Base-by-base conservation (phyloP, 30 jellyfish, hydroid and myxozoan species). In the Aurelia aurita complex sp. Pacific region DNA sequence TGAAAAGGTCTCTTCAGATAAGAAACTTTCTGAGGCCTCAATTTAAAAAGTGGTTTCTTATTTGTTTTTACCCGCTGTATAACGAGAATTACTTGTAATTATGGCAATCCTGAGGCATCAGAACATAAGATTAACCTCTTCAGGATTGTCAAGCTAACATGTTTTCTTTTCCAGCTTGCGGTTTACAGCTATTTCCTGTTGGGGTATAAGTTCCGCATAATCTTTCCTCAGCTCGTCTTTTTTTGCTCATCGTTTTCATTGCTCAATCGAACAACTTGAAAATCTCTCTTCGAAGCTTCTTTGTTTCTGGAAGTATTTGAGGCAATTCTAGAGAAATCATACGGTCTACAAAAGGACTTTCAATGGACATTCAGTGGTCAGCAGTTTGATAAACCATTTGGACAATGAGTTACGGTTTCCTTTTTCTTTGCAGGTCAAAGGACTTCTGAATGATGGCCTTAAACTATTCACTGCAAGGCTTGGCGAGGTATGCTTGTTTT, bases 391-490 rank as follows among this genome's bases (percentile, higher is more conserved):
- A 23, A 23, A 23, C 29, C 29, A 23, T 23, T 23, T 23, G 29
- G 29, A 23, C 29, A 23, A 23, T 23, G 29, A 23, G 29, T 1
- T 40, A 2, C 52, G 4, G 4, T 40, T 3, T 46, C 0, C 2
- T 46, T 14, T 6, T 46, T 33, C 18, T 42, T 43, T 59, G 10
- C 52, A 85, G 94, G 94, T 85, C 0, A 63, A 85, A 85, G 69
- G 55, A 17, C 83, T 73, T 0, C 57, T 85, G 38, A 60, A 59
- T 14, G 79, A 85, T 55, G 94, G 94, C 65, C 76, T 85, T 5
- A 82, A 85, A 35, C 69, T 76, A 1, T 85, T 85, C 70, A 85
- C 87, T 16, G 68, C 76, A 35, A 59, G 94, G 76, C 55, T 85
- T n/a, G 76, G 43, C 0, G 94, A 85, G 94, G 94, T 85, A 57